Evolutionary conservation across 2,797 vertebrate genomes (phyloP), one percentile per base, ranked within the genome.

Genomic region (Halcyon badia): DNA sequence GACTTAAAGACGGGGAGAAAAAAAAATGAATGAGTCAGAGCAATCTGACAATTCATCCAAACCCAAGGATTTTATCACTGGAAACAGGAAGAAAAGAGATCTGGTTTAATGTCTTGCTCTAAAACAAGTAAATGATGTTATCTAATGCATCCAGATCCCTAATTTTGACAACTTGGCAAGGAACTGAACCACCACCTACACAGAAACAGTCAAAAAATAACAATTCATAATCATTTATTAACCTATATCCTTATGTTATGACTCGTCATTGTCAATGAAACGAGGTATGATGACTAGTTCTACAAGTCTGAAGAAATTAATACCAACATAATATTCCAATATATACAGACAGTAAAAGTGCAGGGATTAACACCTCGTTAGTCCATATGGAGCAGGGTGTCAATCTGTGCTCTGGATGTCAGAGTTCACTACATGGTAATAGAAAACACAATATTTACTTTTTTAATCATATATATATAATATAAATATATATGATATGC

Each of bases 291-390:
- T 35, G n/a, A 48, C 5, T 28, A 73, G 41, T 14, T 37, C n/a
- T 78, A 35, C n/a, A 58, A 30, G 14, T n/a, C 49, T 51, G 68
- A 58, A 56, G 64, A 22, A 26, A 42, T 33, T 5, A 35, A 56
- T 2, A 16, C 3, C 42, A 58, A 60, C 46, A 35, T 6, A 46
- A 46, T 18, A 46, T n/a, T 77, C 30, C 77, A 18, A 6, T 15
- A 15, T 10, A 39, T 3, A 2, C 11, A 19, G 5, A 15, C 14
- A 42, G 42, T 2, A 10, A 20, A 2, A 19, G 22, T 22, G 11
- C 31, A 57, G 57, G 57, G 49, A 10, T 76, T 56, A 66, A 5
- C 25, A 46, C 3, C 37, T 57, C 3, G 0, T 10, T 8, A 57
- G 28, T 7, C 42, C 37, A 9, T 5, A 3, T 65, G 11, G 58